phyloP scores from a whole-genome alignment of 2,888 invertebrate genomes.

The Matsumyia berberina region DNA sequence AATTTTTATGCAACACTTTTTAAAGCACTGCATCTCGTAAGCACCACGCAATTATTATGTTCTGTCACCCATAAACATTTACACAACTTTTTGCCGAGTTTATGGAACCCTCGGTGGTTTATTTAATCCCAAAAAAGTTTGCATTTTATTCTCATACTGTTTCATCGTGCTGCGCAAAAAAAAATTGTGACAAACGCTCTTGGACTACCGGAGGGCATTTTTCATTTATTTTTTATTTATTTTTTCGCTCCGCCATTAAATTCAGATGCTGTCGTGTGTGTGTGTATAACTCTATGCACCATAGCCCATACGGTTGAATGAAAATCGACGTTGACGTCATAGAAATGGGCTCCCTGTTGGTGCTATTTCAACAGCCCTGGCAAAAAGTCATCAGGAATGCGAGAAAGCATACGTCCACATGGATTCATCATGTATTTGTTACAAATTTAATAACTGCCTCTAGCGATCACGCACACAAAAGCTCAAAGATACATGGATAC shows the following conservation, averaged over 20 bases:
- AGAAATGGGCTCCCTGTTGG: no score
- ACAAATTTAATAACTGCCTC: conserved; percentile 30
- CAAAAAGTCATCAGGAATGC: background rate
- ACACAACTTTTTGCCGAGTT: background rate
- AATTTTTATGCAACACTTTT: background rate
- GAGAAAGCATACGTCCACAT: conserved; percentile 2
- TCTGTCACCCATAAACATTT: background rate
- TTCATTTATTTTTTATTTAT: no score
- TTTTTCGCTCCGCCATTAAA: no score
- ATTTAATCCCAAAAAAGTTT: no score
- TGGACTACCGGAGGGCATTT: no score
- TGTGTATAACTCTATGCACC: background rate
- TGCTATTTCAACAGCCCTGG: background rate
- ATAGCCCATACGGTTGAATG: background rate
- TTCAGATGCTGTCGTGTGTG: no score
- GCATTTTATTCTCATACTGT: no score
- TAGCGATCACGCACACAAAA: conserved; percentile 26
- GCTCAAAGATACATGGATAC: conserved; percentile 21
- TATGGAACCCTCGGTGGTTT: no score
- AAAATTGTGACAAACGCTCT: no score
- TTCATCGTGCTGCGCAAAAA: no score
- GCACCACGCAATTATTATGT: background rate
- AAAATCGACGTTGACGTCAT: background rate
- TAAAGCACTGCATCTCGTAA: no score
- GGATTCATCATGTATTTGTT: conserved; percentile 4